Percentiles rank a stretch among this genome's conserved stretches.
phyloP scores from a whole-genome alignment of 2,797 vertebrate genomes.

The Sebastes matsubarae region DNA sequence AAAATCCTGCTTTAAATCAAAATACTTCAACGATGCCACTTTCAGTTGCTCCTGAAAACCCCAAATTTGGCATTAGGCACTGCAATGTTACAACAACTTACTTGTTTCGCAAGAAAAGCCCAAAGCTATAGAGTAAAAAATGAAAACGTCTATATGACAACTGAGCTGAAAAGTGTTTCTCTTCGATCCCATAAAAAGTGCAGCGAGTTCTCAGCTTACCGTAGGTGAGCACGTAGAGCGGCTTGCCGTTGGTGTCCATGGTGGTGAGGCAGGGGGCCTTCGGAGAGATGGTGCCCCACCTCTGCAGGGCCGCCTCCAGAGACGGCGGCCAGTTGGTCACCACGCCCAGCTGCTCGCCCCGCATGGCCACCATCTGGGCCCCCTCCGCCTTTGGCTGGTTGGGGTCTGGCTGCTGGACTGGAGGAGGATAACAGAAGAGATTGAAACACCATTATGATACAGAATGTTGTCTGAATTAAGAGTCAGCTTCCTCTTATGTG shows the following conservation, averaged over 20 bases:
- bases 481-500: no score
- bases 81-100: background rate
- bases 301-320: conserved; percentile 94
- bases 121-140: background rate
- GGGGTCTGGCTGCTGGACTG: conserved; percentile 98
- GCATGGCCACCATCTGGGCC: conserved; percentile 91
- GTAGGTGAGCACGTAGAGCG: conserved; percentile 94
- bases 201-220: conserved; percentile 73
- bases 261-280: conserved; percentile 98
- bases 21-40: no score
- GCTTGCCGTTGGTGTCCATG: conserved; percentile 97
- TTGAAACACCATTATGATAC: background rate
- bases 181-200: background rate
- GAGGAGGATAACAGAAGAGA: background rate
- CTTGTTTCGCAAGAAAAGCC: background rate
- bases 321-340: conserved; percentile 98
- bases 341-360: conserved; percentile 93
- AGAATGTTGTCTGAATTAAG: background rate
- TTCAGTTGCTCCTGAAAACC: no score
- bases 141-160: background rate
- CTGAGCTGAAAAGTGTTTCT: background rate
- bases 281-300: conserved; percentile 97
- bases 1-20: no score
- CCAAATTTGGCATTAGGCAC: no score
- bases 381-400: conserved; percentile 97